Evolutionary conservation across 2,113 vertebrate species (phyloP), one percentile per base, ranked within the genome.

Genomic region (Genyomyrus donnyi): DNA sequence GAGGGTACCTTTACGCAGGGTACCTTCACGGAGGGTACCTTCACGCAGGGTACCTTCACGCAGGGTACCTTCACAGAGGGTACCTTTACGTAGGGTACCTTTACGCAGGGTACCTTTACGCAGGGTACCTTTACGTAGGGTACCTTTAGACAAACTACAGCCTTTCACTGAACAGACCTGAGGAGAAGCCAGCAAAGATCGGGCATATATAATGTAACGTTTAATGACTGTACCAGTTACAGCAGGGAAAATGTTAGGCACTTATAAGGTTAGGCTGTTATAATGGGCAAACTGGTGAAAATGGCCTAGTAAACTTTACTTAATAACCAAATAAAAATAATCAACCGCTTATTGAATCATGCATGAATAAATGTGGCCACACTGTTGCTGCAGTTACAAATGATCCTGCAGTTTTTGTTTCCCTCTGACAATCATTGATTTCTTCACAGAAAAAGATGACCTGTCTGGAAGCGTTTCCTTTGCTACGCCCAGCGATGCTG

Each of bases 61-160:
- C 1, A 5, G 17, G 17, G 52, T 5, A 5, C 1, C 52, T 53
- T 53, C 0, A 21, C 5, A 0, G 0, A 53, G 52, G 17, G 4
- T 53, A 53, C 4, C 52, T 19, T 53, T 0, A 53, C 17, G 1
- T 0, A 21, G 52, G 1, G 5, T 53, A 53, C 0, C 52, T 53
- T 21, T 1, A 53, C 1, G 0, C 0, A 53, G 17, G 0, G 4
- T 5, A 53, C 0, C 52, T 5, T 53, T 2, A 53, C 0, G 4
- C 0, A 19, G 4, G 52, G 17, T 53, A 53, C 1, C 15, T 53
- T 53, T 0, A 53, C 15, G 0, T 0, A 53, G 50, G 3, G 50
- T 19, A 53, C 0, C 50, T 17, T 53, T 19, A 53, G 58, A n/a
- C n/a, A 27, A 66, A 66, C 62, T 70, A 27, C 62, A 58, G 56